Percentiles rank a stretch among this genome's conserved stretches.
These are phyloP conservation scores for Anthoptus insignis DNA, from an alignment of 2,888 invertebrate species.

Conservation along the genomic window DNA sequence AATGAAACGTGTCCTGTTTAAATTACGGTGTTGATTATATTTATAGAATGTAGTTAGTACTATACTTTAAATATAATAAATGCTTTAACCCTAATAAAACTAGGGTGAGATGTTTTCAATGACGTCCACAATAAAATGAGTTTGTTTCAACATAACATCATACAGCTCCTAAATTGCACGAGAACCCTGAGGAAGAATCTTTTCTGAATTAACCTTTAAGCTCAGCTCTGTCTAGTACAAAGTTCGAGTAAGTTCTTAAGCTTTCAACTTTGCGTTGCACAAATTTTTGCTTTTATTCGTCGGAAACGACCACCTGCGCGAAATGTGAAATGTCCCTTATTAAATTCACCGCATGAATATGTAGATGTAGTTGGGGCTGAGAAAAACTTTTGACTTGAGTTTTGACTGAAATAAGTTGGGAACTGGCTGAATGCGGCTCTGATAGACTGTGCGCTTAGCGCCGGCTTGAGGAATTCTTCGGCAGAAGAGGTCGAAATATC, in stretches of 20 bases:
- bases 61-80: too few species aligned
- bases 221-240: constrained; percentile 9
- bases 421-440: constrained; percentile 23
- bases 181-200: constrained; percentile 1
- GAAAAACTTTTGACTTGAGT: constrained; percentile 11
- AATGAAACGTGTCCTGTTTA: too few species aligned
- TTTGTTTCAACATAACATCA: too few species aligned
- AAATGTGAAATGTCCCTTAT: constrained; percentile 40
- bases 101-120: too few species aligned
- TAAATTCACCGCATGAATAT: constrained; percentile 50
- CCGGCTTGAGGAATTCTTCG: constrained; percentile 4
- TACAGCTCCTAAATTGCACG: background rate
- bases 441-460: constrained; percentile 1
- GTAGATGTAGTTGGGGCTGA: constrained; percentile 34
- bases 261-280: constrained; percentile 21
- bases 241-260: constrained; percentile 10
- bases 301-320: constrained; percentile 14
- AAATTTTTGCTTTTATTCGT: constrained; percentile 29
- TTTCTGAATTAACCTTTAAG: constrained; percentile 22
- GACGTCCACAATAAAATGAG: too few species aligned
- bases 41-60: too few species aligned
- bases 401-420: constrained; percentile 27
- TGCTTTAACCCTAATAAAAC: background rate
- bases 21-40: too few species aligned
- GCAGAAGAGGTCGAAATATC: background rate